These are phyloP conservation scores for Indicator indicator DNA, from an alignment of 2,113 vertebrate genomes.

Conservation along the genomic window DNA sequence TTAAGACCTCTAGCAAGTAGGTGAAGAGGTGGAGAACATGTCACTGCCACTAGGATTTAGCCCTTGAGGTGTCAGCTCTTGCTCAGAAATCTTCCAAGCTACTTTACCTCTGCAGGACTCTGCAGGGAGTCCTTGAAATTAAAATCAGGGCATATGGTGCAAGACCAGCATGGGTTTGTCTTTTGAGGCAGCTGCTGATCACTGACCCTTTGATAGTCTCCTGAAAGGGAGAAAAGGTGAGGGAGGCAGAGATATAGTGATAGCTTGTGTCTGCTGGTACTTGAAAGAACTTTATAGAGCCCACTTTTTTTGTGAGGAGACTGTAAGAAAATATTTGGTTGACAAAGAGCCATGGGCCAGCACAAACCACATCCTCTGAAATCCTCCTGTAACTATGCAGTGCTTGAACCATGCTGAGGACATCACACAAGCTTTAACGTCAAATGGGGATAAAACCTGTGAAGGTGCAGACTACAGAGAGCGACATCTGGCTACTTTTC, in stretches of 20 bases:
- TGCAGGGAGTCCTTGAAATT: neutral
- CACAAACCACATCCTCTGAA: neutral
- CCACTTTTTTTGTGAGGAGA: neutral
- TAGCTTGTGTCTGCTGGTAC: neutral
- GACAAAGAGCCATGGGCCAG: neutral
- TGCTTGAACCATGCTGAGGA: neutral
- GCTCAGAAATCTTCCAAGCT: neutral
- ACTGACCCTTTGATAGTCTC: neutral
- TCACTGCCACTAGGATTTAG: neutral
- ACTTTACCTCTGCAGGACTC: neutral
- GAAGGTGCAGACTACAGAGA: neutral
- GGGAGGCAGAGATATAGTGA: neutral
- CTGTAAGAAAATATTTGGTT: neutral
- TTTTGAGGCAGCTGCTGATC: neutral
- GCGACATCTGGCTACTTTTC: neutral
- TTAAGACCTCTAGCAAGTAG: neutral
- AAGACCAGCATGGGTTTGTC: neutral
- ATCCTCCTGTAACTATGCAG: accelerated
- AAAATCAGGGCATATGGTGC: neutral
- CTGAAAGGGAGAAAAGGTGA: neutral
- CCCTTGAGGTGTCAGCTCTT: neutral
- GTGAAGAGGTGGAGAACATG: neutral
- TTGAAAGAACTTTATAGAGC: neutral
- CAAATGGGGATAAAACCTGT: neutral
- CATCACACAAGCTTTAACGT: neutral